Percentiles rank a stretch among this genome's conserved stretches.
phyloP scores from a whole-genome alignment of 1,140 invertebrate genomes.

The Mactra quadrangularis region DNA sequence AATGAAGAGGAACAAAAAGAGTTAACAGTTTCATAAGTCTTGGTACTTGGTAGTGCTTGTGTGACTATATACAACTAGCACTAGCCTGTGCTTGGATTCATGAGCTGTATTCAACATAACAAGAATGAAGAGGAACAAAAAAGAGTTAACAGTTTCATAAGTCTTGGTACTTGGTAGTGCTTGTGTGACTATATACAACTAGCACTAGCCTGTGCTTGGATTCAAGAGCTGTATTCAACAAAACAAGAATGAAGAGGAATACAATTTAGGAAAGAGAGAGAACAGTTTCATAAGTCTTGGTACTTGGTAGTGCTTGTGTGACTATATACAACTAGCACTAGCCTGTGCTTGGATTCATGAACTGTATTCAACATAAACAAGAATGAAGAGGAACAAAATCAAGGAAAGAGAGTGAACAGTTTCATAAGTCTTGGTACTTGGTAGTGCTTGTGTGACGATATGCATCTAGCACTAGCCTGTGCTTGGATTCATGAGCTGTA shows the following conservation, averaged over 20 bases:
- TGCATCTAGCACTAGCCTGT: conserved; percentile 29
- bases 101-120: no score
- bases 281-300: neutral
- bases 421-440: neutral
- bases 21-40: no score
- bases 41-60: no score
- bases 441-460: conserved; percentile 19
- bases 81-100: no score
- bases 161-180: conserved; percentile 26
- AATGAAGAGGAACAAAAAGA: no score
- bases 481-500: conserved; percentile 1
- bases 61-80: no score
- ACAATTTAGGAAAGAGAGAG: no score
- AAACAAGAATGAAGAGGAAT: neutral
- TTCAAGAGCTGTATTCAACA: neutral
- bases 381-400: neutral
- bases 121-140: neutral
- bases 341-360: conserved; percentile 23
- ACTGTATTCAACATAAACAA: neutral
- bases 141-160: conserved; percentile 4
- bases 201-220: conserved; percentile 42
- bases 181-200: conserved; percentile 20
- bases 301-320: conserved; percentile 24
- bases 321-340: conserved; percentile 20
- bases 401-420: neutral